Base-by-base conservation (phyloP, 2,888 invertebrate species). In the Nomada lathburiana region DNA sequence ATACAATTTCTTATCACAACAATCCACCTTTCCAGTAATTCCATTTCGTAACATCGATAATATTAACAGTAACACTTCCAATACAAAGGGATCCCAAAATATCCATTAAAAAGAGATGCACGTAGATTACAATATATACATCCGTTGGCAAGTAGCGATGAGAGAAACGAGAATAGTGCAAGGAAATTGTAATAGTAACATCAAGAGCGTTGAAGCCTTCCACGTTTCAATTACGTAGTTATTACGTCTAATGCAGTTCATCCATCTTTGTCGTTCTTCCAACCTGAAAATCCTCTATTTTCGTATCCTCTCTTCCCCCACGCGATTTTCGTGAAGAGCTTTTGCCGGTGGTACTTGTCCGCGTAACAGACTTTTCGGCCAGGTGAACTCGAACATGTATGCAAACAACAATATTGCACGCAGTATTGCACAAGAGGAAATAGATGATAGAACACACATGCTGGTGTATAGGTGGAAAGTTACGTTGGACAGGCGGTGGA, bases 401-500 rank as follows among this genome's bases (percentile, higher is more conserved):
- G 83, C 87, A 83, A 82, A 80, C 82, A 85, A 84, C 82, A 83
- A 86, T 87, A 86, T 86, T 86, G 76, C 64, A 76, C 70, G 76
- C 76, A 69, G 76, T 62, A 84, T 80, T 71, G 26, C 42, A 23
- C n/a, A 52, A 69, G 59, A 18, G 73, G 57, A 76, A 67, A 70
- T 55, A 52, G 59, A 52, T 36, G 26, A 13, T 52, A 16, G 67
- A 36, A 44, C 70, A 60, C 47, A 76, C 5, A 26, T 13, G 47
- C 26, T 57, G 50, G 52, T 50, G 67, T 75, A 74, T 55, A 16
- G n/a, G n/a, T n/a, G n/a, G 62, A 75, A 82, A 79, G 79, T 75
- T 82, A 71, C 53, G 60, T 47, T 26, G 44, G 63, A 65, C 69
- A 73, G 55, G n/a, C 44, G 55, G 23, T 67, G 55, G 73, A 57